Percentiles rank a stretch among this genome's conserved stretches.
Evolutionary conservation across 2,797 vertebrate genomes (phyloP).

Genomic region (Emydoidea blandingii): DNA sequence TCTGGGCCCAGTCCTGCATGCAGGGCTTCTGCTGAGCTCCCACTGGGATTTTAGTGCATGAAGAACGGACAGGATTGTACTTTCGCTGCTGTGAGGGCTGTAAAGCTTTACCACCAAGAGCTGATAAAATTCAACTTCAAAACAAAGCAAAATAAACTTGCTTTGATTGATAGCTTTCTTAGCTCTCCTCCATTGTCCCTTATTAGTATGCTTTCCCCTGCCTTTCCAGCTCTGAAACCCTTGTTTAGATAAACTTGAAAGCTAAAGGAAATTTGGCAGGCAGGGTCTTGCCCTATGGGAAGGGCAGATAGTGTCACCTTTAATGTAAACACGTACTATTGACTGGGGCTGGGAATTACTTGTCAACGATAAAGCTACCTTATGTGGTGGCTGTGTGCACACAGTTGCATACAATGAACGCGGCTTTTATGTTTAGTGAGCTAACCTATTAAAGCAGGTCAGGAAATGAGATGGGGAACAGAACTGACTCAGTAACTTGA

Average conservation of each 20-base stretch:
- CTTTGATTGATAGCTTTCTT: not conserved
- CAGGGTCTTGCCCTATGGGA: slow-evolving; percentile 78
- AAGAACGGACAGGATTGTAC: fast-evolving
- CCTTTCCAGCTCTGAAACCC: not conserved
- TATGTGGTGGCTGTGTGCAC: slow-evolving; percentile 62
- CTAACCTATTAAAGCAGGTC: fast-evolving
- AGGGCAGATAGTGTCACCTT: slow-evolving; percentile 85
- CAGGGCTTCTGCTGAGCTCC: no score
- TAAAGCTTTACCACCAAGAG: not conserved
- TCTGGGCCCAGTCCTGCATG: not conserved
- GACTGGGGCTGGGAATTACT: slow-evolving; percentile 79
- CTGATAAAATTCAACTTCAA: not conserved
- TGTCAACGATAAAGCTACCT: slow-evolving; percentile 77
- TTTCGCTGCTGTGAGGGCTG: not conserved
- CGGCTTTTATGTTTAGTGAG: fast-evolving
- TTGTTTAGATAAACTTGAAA: slow-evolving; percentile 86
- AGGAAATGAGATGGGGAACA: not conserved
- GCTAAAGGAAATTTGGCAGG: slow-evolving; percentile 69
- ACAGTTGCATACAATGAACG: not conserved
- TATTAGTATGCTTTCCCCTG: not conserved
- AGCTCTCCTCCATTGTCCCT: not conserved
- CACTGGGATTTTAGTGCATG: not conserved
- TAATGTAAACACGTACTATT: slow-evolving; percentile 76
- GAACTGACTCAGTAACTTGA: fast-evolving
- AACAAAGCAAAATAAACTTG: not conserved